These are phyloP conservation scores for Trematomus loennbergii DNA, from an alignment of 2,113 vertebrate species.

Conservation along the genomic window DNA sequence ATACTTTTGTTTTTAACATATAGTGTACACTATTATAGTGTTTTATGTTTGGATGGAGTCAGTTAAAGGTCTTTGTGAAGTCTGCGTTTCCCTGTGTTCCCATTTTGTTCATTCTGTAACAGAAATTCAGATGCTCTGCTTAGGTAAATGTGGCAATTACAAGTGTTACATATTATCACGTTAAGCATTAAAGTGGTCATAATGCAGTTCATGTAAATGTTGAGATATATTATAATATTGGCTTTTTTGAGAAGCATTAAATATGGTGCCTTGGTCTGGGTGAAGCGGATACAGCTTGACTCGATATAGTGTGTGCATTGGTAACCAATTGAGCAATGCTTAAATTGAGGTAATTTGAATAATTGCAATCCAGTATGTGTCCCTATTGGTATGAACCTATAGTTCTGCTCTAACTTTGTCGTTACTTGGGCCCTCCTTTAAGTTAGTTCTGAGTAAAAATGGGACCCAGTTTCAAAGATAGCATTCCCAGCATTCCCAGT, in stretches of 20 bases:
- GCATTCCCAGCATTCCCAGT: background rate
- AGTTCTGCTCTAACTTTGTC: too few species aligned
- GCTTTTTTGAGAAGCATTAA: background rate
- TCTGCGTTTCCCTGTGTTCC: background rate
- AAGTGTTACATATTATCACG: background rate
- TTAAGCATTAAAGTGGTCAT: background rate
- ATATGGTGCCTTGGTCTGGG: background rate
- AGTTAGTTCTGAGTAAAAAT: background rate
- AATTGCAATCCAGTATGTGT: too few species aligned
- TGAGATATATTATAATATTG: background rate
- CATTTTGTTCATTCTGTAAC: background rate
- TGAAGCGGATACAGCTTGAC: background rate
- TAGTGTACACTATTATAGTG: background rate
- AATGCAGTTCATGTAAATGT: background rate
- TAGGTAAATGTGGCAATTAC: background rate
- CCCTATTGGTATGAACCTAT: too few species aligned
- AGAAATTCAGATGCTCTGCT: background rate
- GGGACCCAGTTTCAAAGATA: background rate
- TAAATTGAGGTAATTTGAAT: too few species aligned
- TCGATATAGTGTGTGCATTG: background rate
- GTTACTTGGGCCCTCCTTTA: too few species aligned
- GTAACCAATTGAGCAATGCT: background rate
- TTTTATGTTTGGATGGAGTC: background rate
- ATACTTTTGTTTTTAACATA: conserved; percentile 9
- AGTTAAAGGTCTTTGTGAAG: background rate